phyloP scores from a whole-genome alignment of 2,888 invertebrate genomes.

The Lasioglossum figueresi region DNA sequence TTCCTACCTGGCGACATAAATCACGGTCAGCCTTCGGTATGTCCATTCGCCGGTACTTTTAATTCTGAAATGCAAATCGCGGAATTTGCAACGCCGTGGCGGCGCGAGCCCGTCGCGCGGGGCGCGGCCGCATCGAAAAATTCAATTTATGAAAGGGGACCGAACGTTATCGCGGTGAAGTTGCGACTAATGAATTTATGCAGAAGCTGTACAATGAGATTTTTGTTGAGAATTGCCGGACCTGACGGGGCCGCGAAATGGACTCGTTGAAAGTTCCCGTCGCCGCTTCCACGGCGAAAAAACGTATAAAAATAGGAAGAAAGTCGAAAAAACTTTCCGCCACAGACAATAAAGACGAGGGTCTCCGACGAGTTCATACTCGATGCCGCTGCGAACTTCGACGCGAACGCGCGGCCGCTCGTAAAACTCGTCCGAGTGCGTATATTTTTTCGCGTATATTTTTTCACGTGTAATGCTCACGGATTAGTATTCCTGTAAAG shows the following conservation, averaged over 20 bases:
- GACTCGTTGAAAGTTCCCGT: conserved; percentile 49
- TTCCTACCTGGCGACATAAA: background rate
- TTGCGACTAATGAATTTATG: conserved; percentile 57
- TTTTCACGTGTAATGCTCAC: conserved; percentile 35
- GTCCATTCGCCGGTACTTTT: background rate
- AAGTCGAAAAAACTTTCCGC: conserved; percentile 45
- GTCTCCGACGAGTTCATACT: conserved; percentile 37
- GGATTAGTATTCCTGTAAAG: conserved; percentile 34
- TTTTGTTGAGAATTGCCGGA: conserved; percentile 37
- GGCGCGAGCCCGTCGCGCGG: background rate
- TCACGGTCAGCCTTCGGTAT: background rate
- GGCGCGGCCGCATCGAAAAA: conserved; percentile 14
- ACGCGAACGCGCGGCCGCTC: conserved; percentile 20
- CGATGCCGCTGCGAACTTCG: conserved; percentile 32
- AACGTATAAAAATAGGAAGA: conserved; percentile 1
- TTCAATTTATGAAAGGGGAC: conserved; percentile 20
- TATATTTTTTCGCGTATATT: conserved; percentile 36
- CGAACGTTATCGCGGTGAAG: conserved; percentile 16
- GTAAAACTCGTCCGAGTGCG: conserved; percentile 33
- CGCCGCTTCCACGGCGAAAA: background rate
- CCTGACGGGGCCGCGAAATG: conserved; percentile 29
- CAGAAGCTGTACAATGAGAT: conserved; percentile 43
- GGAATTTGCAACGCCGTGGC: background rate
- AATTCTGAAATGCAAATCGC: background rate
- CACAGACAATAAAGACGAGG: conserved; percentile 33